Base-by-base conservation (phyloP, 2,888 invertebrate genomes). In the Drosophila kokeensis region DNA sequence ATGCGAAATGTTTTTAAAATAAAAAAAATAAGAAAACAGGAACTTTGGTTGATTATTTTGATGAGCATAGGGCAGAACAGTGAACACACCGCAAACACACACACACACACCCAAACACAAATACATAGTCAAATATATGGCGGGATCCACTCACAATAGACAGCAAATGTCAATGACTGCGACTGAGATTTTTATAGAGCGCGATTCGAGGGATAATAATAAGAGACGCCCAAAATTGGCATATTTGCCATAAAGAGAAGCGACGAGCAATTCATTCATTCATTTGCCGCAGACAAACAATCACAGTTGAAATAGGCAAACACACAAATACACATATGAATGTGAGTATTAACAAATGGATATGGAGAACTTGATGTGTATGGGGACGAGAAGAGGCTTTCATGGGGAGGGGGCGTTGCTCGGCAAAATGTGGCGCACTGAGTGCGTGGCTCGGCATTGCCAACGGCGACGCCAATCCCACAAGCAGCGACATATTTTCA, bases 401-500 rank as follows among this genome's bases (percentile, higher is more conserved):
- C 38, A 18, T 15, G 55, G 34, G 34, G 36, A 29, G 27, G 13
- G 59, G 36, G 45, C 67, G 42, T 62, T 59, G 68, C 42, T 62
- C 10, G 61, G 61, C 57, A 42, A 34, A 71, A 54, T 55, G 80
- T 45, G 66, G 55, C 21, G 27, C 42, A 4, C 42, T 34, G 32
- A 58, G 52, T 50, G 54, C 30, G 42, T 48, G 36, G 58, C 29
- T 38, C 32, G 57, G 73, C 52, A 71, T 70, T 86, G 79, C 78
- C 68, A 75, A 61, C 57, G 81, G 84, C 84, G 87, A 79, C 84
- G 84, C 70, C 76, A 89, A 81, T 87, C 87, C 84, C 87, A 76
- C 89, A 86, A 87, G 82, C 81, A 79, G 88, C 83, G 90, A 90
- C 90, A 90, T 91, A 86, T 91, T 91, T 91, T 87, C 89, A 91